phyloP scores from a whole-genome alignment of 92 coral and sea anemone species.

The Hydrozoanthus gracilis region DNA sequence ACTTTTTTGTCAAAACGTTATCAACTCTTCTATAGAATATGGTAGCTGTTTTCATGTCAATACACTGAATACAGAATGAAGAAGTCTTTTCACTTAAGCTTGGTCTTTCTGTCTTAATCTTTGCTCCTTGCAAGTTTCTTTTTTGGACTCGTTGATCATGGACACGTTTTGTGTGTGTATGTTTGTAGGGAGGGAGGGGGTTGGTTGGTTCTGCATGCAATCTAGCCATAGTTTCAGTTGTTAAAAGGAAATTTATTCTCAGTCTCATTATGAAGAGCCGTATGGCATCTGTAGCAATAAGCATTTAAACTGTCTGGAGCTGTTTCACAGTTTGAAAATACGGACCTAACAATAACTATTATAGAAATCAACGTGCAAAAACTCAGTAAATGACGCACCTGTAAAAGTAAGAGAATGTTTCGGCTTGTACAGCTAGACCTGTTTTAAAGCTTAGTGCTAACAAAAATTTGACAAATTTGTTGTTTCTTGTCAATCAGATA shows the following conservation, averaged over 20 bases:
- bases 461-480: conserved; percentile 22
- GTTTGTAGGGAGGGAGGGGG: background rate
- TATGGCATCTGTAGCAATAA: background rate
- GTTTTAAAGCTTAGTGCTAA: conserved; percentile 20
- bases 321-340: conserved; percentile 22
- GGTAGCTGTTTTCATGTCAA: conserved; percentile 13
- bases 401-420: conserved; percentile 19
- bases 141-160: conserved; percentile 10
- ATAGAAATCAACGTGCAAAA: conserved; percentile 7
- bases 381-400: conserved; percentile 16
- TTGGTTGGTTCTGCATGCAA: conserved; percentile 13
- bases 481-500: conserved; percentile 8
- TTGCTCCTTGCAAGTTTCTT: conserved; percentile 20
- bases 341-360: conserved; percentile 5
- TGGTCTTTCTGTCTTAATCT: conserved; percentile 1
- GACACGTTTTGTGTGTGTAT: background rate
- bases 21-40: background rate
- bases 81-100: background rate
- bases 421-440: conserved; percentile 1
- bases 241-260: conserved; percentile 12
- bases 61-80: background rate
- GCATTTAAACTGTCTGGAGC: conserved; percentile 1
- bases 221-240: conserved; percentile 20
- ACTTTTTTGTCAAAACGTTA: background rate
- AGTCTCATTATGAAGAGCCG: conserved; percentile 7